Base-by-base conservation (phyloP, 2,797 vertebrate species). In the Liparis tanakae region DNA sequence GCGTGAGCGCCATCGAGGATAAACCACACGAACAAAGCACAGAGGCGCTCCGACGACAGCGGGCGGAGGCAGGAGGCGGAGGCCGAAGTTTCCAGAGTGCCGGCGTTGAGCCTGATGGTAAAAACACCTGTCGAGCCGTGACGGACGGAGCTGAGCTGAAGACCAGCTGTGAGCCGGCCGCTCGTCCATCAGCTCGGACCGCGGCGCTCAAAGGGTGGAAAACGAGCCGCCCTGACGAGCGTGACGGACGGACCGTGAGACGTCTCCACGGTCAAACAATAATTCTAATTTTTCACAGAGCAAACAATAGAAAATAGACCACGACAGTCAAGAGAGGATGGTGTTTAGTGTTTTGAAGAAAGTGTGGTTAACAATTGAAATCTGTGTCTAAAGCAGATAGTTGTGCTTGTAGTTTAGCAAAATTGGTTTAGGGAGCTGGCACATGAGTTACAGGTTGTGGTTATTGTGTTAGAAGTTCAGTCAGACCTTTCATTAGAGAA, bases 41-140 rank as follows among this genome's bases (percentile, higher is more conserved):
- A 30, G 25, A 30, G 53, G 7, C 25, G 22, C 53, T 54, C 53
- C 14, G 53, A 15, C 13, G 7, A 15, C 22, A 30, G 15, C 51
- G 30, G n/a, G n/a, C n/a, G n/a, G n/a, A n/a, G n/a, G n/a, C n/a
- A n/a, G n/a, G n/a, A n/a, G n/a, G n/a, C 22, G 48, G 44, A 60
- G 34, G 12, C 34, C 20, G 44, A 70, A 69, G 34, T 48, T 60
- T 70, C 43, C 2, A 9, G 53, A 30, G 53, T 39, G 72, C 39
- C 53, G 60, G 67, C 62, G 60, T 58, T 43, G 22, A 61, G 74
- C 72, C 84, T 87, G 84, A 91, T 89, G 80, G 67, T 25, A 68
- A 86, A 90, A 90, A 82, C 87, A 89, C 81, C 87, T 90, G 89
- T 59, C 67, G 66, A 79, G 68, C 76, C 34, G 0, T 46, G 74